These are phyloP conservation scores for Motacilla alba DNA, from an alignment of 2,113 vertebrate species.

Conservation along the genomic window DNA sequence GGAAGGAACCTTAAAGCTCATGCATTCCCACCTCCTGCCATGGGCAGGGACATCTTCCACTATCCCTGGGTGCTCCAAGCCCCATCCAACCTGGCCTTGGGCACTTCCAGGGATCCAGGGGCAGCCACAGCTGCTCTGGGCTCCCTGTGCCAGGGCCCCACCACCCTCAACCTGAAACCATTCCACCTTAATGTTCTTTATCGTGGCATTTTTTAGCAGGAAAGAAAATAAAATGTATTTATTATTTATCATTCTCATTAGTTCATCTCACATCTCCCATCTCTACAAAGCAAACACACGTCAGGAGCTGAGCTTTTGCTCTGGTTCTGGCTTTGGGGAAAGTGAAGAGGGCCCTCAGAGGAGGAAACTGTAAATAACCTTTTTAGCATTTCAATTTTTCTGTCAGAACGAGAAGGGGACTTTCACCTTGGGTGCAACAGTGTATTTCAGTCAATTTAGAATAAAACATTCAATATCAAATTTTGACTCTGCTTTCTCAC, in stretches of 20 bases:
- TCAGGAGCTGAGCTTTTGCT: background rate
- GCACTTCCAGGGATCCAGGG: background rate
- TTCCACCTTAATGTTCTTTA: background rate
- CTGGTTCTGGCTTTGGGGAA: background rate
- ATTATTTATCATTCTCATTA: background rate
- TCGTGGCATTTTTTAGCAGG: background rate
- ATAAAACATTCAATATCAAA: background rate
- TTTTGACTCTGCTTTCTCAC: background rate
- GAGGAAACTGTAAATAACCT: background rate
- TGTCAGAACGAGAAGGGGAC: background rate
- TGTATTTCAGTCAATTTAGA: background rate
- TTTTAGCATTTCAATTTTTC: background rate
- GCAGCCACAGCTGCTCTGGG: background rate
- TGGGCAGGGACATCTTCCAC: background rate
- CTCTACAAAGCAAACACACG: fast-evolving
- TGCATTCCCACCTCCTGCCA: background rate
- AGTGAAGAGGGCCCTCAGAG: background rate
- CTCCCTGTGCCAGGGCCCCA: background rate
- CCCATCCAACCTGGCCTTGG: fast-evolving
- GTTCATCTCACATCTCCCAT: background rate
- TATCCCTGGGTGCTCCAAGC: fast-evolving
- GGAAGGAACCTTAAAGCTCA: background rate
- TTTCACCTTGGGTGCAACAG: background rate
- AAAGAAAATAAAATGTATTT: background rate
- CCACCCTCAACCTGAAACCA: background rate